Evolutionary conservation across 2,113 vertebrate genomes (phyloP).

Genomic region (Climacteris rufus): DNA sequence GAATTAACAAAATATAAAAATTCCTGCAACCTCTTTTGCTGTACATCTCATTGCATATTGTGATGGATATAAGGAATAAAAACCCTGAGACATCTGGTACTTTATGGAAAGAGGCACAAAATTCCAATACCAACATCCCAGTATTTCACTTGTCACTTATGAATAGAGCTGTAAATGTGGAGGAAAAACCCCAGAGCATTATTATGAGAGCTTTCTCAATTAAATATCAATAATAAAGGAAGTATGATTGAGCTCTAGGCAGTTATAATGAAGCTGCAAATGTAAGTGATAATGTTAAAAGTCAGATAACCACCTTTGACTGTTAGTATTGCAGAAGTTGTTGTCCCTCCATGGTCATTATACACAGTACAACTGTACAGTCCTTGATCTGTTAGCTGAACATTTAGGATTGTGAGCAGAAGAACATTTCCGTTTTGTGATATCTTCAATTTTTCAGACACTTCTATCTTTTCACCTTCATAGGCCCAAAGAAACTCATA

Average conservation of each 20-base stretch:
- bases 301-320: conserved; percentile 84
- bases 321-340: conserved; percentile 81
- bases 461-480: conserved; percentile 69
- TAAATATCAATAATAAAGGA: not conserved
- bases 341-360: conserved; percentile 76
- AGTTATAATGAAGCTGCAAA: conserved; percentile 49
- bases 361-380: conserved; percentile 79
- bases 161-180: conserved; percentile 26
- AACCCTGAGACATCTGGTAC: not conserved
- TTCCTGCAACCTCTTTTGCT: not conserved
- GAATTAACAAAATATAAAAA: not conserved
- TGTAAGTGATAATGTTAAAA: conserved; percentile 68
- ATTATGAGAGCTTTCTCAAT: not conserved
- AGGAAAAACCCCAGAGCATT: not conserved
- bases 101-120: not conserved
- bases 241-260: not conserved
- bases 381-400: conserved; percentile 79
- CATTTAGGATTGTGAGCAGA: conserved; percentile 75
- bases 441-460: conserved; percentile 74
- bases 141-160: not conserved
- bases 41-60: not conserved
- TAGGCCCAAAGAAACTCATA: conserved; percentile 76
- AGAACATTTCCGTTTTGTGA: conserved; percentile 72
- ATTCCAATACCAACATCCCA: not conserved
- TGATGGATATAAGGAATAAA: not conserved